Percentiles rank a stretch among this genome's conserved stretches.
These are phyloP conservation scores for Anthrax anthrax DNA, from an alignment of 2,888 invertebrate species.

Conservation along the genomic window DNA sequence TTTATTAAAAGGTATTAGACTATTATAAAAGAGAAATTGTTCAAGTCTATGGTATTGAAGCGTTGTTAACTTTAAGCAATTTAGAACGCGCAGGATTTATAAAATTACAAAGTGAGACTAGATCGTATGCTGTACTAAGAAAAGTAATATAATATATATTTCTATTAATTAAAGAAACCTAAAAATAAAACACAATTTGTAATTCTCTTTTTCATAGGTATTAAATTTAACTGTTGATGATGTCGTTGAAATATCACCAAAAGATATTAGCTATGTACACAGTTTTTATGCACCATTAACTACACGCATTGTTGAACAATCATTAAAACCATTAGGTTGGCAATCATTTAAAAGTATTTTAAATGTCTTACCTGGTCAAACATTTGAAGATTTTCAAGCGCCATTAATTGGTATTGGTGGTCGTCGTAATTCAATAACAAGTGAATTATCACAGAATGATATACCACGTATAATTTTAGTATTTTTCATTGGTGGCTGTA, in stretches of 20 bases:
- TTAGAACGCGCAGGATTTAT: constrained; percentile 77
- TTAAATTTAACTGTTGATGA: constrained; percentile 80
- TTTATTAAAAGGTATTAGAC: constrained; percentile 32
- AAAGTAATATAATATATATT: constrained; percentile 39
- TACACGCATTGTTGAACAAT: constrained; percentile 69
- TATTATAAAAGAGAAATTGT: constrained; percentile 58
- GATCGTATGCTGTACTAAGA: constrained; percentile 61
- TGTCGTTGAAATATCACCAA: constrained; percentile 64
- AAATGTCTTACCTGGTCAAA: constrained; percentile 66
- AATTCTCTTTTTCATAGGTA: constrained; percentile 36
- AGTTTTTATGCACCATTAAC: constrained; percentile 89
- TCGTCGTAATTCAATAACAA: constrained; percentile 42
- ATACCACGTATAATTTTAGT: constrained; percentile 57
- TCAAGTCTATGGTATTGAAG: constrained; percentile 77
- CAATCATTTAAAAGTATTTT: constrained; percentile 69
- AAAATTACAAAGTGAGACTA: constrained; percentile 52
- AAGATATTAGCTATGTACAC: constrained; percentile 82
- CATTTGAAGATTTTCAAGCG: constrained; percentile 50
- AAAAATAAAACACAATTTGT: neutral
- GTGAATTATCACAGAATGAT: constrained; percentile 39
- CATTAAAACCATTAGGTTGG: constrained; percentile 62
- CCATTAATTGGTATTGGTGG: constrained; percentile 40
- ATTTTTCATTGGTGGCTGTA: constrained; percentile 94
- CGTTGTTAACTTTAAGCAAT: constrained; percentile 67
- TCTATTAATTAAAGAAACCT: neutral